Evolutionary conservation across 2,113 vertebrate genomes (phyloP).

Genomic region (Aramus guarauna): DNA sequence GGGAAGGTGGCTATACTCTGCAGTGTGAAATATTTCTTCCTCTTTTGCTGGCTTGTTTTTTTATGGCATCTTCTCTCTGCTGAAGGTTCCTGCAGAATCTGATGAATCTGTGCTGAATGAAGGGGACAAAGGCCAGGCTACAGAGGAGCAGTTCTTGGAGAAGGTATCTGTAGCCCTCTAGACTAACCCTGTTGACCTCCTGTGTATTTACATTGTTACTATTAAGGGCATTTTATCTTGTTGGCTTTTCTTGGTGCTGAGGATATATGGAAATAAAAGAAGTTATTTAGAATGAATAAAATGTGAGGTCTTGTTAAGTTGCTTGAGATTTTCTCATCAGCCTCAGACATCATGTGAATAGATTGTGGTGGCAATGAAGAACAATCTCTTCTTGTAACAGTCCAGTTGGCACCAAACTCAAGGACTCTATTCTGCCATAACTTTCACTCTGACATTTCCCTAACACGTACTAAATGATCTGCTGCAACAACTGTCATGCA

Average conservation of each 20-base stretch:
- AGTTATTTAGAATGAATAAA: not conserved
- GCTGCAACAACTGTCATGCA: not conserved
- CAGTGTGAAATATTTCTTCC: not conserved
- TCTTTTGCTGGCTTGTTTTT: not conserved
- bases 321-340: not conserved
- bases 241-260: not conserved
- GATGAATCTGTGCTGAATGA: conserved; percentile 59
- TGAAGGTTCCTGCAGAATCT: conserved; percentile 72
- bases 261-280: not conserved
- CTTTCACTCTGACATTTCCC: not conserved
- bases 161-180: conserved; percentile 75
- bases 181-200: not conserved
- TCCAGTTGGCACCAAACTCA: not conserved
- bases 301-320: not conserved
- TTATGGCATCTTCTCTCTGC: conserved; percentile 52
- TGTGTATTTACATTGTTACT: not conserved
- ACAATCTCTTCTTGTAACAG: not conserved
- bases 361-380: not conserved
- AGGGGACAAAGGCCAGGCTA: conserved; percentile 61
- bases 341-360: not conserved
- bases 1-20: not conserved
- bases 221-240: not conserved
- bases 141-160: conserved; percentile 76
- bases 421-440: not conserved
- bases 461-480: not conserved